Base-by-base conservation (phyloP, 2,113 vertebrate genomes). In the Tragelaphus strepsiceros region DNA sequence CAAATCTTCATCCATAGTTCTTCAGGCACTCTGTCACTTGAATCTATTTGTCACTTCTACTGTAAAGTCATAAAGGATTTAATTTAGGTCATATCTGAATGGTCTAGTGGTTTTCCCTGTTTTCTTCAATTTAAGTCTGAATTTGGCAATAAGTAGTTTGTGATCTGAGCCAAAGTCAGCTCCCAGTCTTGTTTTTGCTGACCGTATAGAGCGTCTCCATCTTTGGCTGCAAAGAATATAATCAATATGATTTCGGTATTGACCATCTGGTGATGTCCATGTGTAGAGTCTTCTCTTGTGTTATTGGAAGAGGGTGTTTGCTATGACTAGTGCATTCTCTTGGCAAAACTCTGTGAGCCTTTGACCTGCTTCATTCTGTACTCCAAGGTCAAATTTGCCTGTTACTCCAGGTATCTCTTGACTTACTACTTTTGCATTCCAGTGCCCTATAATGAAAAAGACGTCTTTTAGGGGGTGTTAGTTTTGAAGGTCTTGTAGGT, bases 401-500 rank as follows among this genome's bases (percentile, higher is more conserved):
- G 19, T 12, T 35, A 35, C n/a, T 35, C n/a, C n/a, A 35, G n/a
- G n/a, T 71, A 12, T 22, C 19, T 71, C 64, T 35, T 71, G 64
- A 71, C n/a, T 2, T 71, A 4, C 17, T 71, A 35, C 5, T 71
- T 71, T 35, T 22, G n/a, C 19, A 71, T 71, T 35, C n/a, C 64
- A 71, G 9, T 71, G 17, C 19, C 64, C n/a, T 35, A 35, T 35
- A 35, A 71, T 71, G 64, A 71, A 71, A 71, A 71, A 17, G n/a
- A 35, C 64, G 35, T 35, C 19, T 35, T 71, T n/a, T 21, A 0
- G 4, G 64, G 12, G n/a, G 9, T 35, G 0, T 71, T 71, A 22
- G 5, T 12, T 71, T 21, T 71, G n/a, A 35, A 71, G 5, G 19
- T 71, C 64, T 71, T 35, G 19, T 71, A 71, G 64, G n/a, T 35